Evolutionary conservation across 2,797 vertebrate genomes (phyloP), one percentile per base, ranked within the genome.

Genomic region (Eulemur albifrons): DNA sequence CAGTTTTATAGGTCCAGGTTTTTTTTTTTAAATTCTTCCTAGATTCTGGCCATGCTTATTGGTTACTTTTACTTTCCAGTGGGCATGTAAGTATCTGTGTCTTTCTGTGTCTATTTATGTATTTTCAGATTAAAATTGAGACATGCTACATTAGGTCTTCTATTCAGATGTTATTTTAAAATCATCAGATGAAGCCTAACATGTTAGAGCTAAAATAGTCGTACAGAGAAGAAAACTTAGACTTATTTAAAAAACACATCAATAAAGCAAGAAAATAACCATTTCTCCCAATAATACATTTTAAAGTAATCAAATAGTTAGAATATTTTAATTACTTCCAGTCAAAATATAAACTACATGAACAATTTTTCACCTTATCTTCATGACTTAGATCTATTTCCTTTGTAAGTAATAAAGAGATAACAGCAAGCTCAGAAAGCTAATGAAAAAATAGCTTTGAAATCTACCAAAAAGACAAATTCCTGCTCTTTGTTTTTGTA

Each of bases 401-500:
- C 13, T 54, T 91, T 83, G 12, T 92, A 85, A 93, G 5, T 59
- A 91, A 77, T 52, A 87, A 76, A 79, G 21, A 81, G 1, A 72
- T 67, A 4, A 69, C 52, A 35, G 4, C 52, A 84, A 63, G 93
- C 32, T 70, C 77, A 90, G 52, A 94, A 88, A 45, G 1, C 54
- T 57, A 72, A 82, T 6, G 21, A 3, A n/a, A 86, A 84, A 77
- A 86, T 50, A 50, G 54, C 32, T 94, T 88, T 73, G 38, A 94
- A 61, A 94, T 81, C 17, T 65, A 87, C 65, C 30, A n/a, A 89
- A 80, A 84, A 91, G 38, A 90, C 23, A 88, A 96, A 50, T 70
- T 69, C 52, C 43, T 88, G 69, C 18, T 35, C 48, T 75, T 92
- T 72, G 25, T 38, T 89, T 96, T 69, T 57, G 13, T 61, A 50